A percentile compares a stretch with the other conserved stretches of the same genome.
Evolutionary conservation across 2,797 vertebrate genomes (phyloP).

Genomic region (Coranthus polyacanthus): DNA sequence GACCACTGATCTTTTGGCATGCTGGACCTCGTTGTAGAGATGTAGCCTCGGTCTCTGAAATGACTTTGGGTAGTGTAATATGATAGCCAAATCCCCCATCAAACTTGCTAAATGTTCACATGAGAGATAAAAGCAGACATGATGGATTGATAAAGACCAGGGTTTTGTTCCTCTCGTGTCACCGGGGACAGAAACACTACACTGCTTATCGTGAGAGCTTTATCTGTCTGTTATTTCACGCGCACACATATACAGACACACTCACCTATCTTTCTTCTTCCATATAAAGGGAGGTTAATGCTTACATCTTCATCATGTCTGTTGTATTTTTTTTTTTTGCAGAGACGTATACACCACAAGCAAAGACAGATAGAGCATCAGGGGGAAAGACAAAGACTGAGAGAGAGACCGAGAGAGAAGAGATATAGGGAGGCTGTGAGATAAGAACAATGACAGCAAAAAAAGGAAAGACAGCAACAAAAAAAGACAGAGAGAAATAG

Average conservation of each 20-base stretch:
- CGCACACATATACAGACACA: conserved; percentile 29
- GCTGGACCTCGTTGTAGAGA: no score
- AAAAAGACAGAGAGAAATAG: conserved; percentile 15
- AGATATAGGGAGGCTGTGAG: conserved; percentile 20
- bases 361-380: conserved; percentile 43
- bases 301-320: conserved; percentile 61
- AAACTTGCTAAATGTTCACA: conserved; percentile 46
- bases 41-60: background rate
- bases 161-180: conserved; percentile 45
- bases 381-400: conserved; percentile 39
- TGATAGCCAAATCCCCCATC: conserved; percentile 13
- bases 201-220: conserved; percentile 43
- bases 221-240: conserved; percentile 55
- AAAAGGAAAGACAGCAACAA: conserved; percentile 6
- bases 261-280: conserved; percentile 56
- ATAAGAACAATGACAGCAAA: conserved; percentile 36
- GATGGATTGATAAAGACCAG: conserved; percentile 56
- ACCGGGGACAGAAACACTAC: conserved; percentile 32
- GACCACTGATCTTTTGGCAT: background rate
- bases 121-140: conserved; percentile 38
- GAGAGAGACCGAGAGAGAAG: conserved; percentile 16
- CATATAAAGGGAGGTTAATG: conserved; percentile 61
- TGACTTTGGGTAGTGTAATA: background rate
- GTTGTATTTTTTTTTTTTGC: conserved; percentile 16
- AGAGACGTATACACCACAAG: conserved; percentile 13